phyloP scores from a whole-genome alignment of 1,140 invertebrate genomes.

The Heliothis subflexa region DNA sequence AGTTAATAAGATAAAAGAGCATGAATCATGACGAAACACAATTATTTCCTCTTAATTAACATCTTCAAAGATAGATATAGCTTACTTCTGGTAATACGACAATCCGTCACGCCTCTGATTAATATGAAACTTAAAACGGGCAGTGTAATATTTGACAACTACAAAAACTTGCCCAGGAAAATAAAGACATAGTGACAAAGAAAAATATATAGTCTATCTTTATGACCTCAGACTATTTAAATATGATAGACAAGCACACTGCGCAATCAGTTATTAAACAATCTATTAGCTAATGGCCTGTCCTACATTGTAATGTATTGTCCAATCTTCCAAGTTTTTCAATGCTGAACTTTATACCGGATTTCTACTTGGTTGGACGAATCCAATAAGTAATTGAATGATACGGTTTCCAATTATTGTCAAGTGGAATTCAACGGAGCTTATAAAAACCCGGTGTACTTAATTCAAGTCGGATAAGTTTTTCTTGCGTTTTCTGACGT shows the following conservation, averaged over 20 bases:
- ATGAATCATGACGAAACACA: neutral
- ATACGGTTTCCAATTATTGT: constrained; percentile 21
- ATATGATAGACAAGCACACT: neutral
- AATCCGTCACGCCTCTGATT: no score
- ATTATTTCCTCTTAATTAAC: neutral
- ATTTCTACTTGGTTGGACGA: constrained; percentile 1
- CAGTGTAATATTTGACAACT: no score
- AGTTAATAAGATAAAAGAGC: neutral
- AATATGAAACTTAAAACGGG: no score
- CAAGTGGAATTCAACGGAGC: neutral
- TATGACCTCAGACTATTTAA: neutral
- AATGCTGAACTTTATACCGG: constrained; percentile 13
- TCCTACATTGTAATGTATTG: neutral
- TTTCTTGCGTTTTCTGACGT: no score
- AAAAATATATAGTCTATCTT: no score
- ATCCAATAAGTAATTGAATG: constrained; percentile 1
- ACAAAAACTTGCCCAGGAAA: no score
- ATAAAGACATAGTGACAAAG: no score
- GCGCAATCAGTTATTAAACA: constrained; percentile 7
- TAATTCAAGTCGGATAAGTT: no score
- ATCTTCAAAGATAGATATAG: neutral
- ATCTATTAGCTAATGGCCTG: constrained; percentile 5
- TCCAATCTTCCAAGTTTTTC: neutral
- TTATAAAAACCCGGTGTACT: neutral
- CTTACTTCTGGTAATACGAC: no score